These are phyloP conservation scores for Julus scanicus DNA, from an alignment of 2,888 invertebrate species.

Conservation along the genomic window DNA sequence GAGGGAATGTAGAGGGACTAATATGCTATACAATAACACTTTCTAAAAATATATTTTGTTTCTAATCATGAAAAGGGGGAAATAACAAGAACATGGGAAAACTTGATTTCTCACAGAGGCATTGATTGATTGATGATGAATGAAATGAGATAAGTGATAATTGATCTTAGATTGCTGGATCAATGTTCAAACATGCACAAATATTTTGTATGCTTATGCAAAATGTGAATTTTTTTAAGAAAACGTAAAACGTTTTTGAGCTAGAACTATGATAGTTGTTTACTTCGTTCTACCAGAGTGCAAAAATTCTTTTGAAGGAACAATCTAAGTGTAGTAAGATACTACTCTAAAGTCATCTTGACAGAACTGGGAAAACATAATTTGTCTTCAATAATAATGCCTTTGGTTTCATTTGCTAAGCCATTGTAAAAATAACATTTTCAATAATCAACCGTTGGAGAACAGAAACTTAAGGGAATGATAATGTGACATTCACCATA, in stretches of 20 bases:
- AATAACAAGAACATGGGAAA: conserved; percentile 38
- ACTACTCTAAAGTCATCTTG: background rate
- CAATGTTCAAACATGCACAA: background rate
- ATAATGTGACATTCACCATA: background rate
- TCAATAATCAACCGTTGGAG: no score
- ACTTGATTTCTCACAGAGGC: conserved; percentile 2
- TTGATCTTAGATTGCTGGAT: background rate
- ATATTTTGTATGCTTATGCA: background rate
- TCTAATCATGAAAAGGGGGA: background rate
- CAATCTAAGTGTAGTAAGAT: background rate
- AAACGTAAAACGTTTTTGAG: background rate
- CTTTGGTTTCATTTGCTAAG: no score
- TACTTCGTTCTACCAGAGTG: background rate
- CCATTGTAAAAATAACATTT: no score
- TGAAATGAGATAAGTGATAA: background rate
- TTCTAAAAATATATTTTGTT: conserved; percentile 34
- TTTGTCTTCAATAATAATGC: background rate
- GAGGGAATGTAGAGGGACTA: conserved; percentile 26
- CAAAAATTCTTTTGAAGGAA: background rate
- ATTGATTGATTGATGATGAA: background rate
- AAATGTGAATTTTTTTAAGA: background rate
- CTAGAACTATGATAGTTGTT: background rate
- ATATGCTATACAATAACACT: conserved; percentile 48
- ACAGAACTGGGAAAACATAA: background rate
- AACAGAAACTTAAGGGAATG: background rate